Percentiles rank a stretch among this genome's conserved stretches.
Conservation (phyloP, 1,140 invertebrate species). For the Calliphora vicina region DNA sequence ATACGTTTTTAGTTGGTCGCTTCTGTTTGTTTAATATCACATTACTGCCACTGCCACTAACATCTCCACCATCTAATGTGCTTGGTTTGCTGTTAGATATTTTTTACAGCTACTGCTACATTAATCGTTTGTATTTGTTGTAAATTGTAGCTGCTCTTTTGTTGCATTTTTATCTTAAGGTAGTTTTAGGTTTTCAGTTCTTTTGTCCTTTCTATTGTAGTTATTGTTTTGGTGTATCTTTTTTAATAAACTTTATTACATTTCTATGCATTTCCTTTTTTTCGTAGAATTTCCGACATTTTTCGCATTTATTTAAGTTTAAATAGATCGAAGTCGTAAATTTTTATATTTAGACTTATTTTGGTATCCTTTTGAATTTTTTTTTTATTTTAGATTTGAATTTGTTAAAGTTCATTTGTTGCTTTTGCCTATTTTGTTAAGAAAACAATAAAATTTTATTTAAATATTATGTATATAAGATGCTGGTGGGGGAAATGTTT, state of each 20-base stretch:
- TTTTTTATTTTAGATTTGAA: background rate
- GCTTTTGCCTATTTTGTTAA: background rate
- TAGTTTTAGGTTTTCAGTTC: background rate
- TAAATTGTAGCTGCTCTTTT: background rate
- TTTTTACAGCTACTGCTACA: background rate
- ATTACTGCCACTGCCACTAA: background rate
- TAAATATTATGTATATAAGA: background rate
- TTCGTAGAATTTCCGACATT: background rate
- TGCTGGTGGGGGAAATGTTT: background rate
- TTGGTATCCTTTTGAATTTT: background rate
- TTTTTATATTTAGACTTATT: background rate
- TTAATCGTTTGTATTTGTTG: background rate
- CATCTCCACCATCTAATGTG: background rate
- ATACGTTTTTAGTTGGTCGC: background rate
- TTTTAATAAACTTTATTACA: background rate
- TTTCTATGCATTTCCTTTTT: background rate
- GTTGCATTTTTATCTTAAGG: background rate
- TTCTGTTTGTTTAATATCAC: background rate
- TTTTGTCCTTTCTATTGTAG: background rate
- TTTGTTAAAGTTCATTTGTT: conserved; percentile 8
- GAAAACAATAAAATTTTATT: conserved; percentile 14
- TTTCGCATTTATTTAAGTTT: background rate
- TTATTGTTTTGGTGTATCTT: background rate
- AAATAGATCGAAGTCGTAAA: conserved; percentile 8
- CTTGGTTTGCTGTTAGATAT: background rate